phyloP scores from a whole-genome alignment of 2,888 invertebrate species.

The Zonitis immaculata region DNA sequence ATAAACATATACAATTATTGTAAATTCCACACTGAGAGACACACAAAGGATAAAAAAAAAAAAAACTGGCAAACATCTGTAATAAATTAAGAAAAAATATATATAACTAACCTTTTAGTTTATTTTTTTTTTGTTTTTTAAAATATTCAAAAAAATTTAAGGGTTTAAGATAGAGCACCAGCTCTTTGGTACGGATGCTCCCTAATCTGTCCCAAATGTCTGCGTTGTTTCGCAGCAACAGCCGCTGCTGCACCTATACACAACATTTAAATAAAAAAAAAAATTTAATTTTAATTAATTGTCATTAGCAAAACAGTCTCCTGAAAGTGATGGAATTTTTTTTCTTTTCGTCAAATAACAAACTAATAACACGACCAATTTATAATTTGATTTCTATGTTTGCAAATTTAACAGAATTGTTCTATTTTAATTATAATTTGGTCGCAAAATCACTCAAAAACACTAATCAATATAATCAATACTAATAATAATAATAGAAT shows the following conservation, averaged over 20 bases:
- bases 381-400: no score
- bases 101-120: conserved; percentile 47
- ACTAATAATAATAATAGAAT: conserved; percentile 2
- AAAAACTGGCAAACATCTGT: conserved; percentile 24
- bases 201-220: conserved; percentile 83
- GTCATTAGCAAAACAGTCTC: conserved; percentile 31
- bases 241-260: conserved; percentile 70
- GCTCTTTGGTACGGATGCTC: conserved; percentile 98
- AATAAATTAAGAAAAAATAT: conserved; percentile 28
- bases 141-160: conserved; percentile 12
- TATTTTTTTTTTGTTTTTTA: conserved; percentile 12
- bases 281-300: conserved; percentile 7
- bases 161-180: conserved; percentile 67
- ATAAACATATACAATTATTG: no score
- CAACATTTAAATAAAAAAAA: conserved; percentile 29
- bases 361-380: no score
- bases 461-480: no score
- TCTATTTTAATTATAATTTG: neutral
- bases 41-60: conserved; percentile 24
- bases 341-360: neutral
- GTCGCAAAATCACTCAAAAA: conserved; percentile 8
- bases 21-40: conserved; percentile 31
- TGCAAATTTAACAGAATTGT: neutral
- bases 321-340: conserved; percentile 16
- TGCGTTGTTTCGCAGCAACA: conserved; percentile 73